Conservation (phyloP, 2,888 invertebrate species). For the Drosophila antonietae region DNA sequence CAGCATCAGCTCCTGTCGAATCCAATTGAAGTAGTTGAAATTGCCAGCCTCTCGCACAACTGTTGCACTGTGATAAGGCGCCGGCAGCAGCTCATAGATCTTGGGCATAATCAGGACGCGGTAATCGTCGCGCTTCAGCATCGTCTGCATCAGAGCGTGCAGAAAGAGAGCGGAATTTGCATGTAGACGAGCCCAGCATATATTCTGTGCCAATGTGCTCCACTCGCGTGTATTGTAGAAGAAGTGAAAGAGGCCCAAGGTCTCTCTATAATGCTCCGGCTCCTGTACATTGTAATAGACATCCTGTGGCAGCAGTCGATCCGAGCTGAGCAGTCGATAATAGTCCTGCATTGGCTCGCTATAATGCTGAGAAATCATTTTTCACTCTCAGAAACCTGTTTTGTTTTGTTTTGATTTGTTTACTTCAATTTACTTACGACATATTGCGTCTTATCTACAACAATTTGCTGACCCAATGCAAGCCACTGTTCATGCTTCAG, state of each 20-base stretch:
- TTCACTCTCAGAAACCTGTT: not conserved
- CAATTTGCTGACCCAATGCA: slow-evolving; percentile 43
- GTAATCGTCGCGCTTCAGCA: slow-evolving; percentile 88
- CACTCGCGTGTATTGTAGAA: slow-evolving; percentile 87
- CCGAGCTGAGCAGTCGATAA: slow-evolving; percentile 14
- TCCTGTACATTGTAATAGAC: slow-evolving; percentile 34
- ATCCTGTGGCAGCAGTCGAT: slow-evolving; percentile 26
- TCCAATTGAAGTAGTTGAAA: slow-evolving; percentile 80
- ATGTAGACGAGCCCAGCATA: slow-evolving; percentile 88
- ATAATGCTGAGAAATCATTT: slow-evolving; percentile 28
- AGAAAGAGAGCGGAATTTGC: slow-evolving; percentile 90
- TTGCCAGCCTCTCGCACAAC: slow-evolving; percentile 88
- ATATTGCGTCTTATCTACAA: slow-evolving; percentile 54
- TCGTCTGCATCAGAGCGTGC: slow-evolving; percentile 88
- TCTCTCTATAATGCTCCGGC: slow-evolving; percentile 42
- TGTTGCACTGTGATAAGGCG: slow-evolving; percentile 89
- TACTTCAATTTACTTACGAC: slow-evolving; percentile 34
- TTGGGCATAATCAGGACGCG: slow-evolving; percentile 89
- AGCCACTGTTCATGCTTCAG: slow-evolving; percentile 52
- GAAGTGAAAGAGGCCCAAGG: slow-evolving; percentile 85
- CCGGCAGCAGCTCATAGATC: slow-evolving; percentile 90
- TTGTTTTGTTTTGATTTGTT: not conserved
- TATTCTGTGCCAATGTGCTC: slow-evolving; percentile 86
- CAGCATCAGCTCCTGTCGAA: slow-evolving; percentile 1
- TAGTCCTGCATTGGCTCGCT: slow-evolving; percentile 52